A percentile compares a stretch with the other conserved stretches of the same genome.
Evolutionary conservation across 2,113 vertebrate genomes (phyloP).

Genomic region (Hypocryptadius cinnamomeus): DNA sequence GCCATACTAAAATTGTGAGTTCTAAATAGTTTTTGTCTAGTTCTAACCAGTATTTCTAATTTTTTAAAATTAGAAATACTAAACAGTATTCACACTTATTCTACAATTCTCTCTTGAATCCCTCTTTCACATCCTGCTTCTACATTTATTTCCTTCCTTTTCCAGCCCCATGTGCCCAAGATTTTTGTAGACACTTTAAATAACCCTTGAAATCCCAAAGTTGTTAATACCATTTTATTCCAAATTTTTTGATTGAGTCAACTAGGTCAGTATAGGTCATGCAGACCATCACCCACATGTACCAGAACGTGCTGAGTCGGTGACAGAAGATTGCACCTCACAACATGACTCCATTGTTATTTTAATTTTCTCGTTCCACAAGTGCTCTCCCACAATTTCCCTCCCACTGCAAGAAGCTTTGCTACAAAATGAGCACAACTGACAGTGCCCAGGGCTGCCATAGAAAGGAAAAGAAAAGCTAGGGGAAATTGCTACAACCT

Average conservation of each 20-base stretch:
- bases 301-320: constrained; percentile 4
- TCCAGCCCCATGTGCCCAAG: neutral
- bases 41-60: neutral
- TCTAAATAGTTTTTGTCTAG: neutral
- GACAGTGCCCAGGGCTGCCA: constrained; percentile 14
- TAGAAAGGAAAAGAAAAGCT: constrained; percentile 42
- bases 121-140: neutral
- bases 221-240: neutral
- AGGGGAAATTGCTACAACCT: constrained; percentile 28
- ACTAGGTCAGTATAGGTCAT: neutral
- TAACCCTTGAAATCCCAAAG: neutral
- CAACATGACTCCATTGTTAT: constrained; percentile 34
- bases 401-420: constrained; percentile 50
- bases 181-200: neutral
- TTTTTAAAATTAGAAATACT: neutral
- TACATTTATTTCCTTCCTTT: neutral
- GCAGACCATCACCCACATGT: neutral
- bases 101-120: neutral
- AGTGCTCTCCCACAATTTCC: constrained; percentile 43
- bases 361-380: constrained; percentile 46
- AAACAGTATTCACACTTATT: neutral
- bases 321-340: constrained; percentile 35
- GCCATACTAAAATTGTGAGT: neutral
- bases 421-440: constrained; percentile 49
- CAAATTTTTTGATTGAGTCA: constrained; percentile 7